Percentiles rank a stretch among this genome's conserved stretches.
Evolutionary conservation across 2,113 vertebrate genomes (phyloP).

Genomic region (Vicugna pacos): DNA sequence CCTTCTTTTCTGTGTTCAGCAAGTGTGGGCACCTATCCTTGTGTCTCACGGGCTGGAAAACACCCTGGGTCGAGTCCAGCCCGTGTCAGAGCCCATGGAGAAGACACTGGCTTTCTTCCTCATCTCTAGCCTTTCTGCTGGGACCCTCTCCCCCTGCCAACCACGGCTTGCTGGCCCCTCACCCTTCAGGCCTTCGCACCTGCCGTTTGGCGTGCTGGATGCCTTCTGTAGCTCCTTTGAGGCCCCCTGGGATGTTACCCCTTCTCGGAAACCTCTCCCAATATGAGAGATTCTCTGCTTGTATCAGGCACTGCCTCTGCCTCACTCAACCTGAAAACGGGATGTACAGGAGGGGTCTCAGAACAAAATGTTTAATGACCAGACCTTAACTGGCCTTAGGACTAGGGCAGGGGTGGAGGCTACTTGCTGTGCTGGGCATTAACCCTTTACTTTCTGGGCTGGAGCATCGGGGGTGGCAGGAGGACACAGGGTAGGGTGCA

Average conservation of each 20-base stretch:
- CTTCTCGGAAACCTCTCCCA: neutral
- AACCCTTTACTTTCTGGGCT: neutral
- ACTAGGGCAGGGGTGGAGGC: neutral
- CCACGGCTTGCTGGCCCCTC: neutral
- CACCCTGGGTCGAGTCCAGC: neutral
- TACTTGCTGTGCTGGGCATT: neutral
- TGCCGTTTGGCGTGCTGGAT: neutral
- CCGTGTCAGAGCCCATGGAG: neutral
- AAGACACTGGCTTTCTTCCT: no score
- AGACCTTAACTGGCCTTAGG: neutral
- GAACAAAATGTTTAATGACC: neutral
- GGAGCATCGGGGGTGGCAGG: fast-evolving
- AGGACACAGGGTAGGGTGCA: neutral
- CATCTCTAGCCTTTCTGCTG: neutral
- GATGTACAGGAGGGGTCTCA: fast-evolving
- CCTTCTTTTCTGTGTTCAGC: neutral
- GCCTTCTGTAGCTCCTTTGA: neutral
- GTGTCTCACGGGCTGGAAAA: neutral
- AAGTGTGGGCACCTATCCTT: neutral
- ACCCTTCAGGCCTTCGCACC: neutral
- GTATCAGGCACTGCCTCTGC: neutral
- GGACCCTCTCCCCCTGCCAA: neutral
- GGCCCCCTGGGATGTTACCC: neutral
- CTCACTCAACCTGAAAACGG: neutral
- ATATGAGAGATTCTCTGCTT: neutral